Evolutionary conservation across 2,797 vertebrate species (phyloP).

Genomic region (Delichon dasypus): DNA sequence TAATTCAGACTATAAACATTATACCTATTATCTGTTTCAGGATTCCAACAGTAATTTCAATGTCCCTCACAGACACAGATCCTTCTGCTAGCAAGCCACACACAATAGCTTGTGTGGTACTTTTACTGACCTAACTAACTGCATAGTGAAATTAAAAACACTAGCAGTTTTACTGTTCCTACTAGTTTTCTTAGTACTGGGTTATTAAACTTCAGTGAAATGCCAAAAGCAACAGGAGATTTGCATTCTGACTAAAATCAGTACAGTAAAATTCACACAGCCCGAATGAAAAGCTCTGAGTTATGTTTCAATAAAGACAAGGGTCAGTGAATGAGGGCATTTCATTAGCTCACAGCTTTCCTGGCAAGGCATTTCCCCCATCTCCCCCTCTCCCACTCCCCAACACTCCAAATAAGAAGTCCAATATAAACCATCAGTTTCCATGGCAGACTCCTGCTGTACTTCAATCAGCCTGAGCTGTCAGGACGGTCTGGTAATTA

Average conservation of each 20-base stretch:
- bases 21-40: not conserved
- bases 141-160: not conserved
- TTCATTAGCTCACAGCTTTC: not conserved
- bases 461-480: conserved; percentile 29
- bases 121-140: not conserved
- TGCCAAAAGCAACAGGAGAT: not conserved
- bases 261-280: not conserved
- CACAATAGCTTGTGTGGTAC: fast-evolving
- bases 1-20: not conserved
- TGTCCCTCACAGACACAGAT: not conserved
- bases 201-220: not conserved
- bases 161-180: not conserved
- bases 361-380: not conserved
- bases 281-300: not conserved
- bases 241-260: not conserved
- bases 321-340: not conserved
- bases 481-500: not conserved
- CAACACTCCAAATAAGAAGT: not conserved
- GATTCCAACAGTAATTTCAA: not conserved
- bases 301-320: not conserved
- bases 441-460: conserved; percentile 1
- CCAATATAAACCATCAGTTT: not conserved
- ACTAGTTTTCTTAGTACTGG: not conserved
- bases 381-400: fast-evolving
- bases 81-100: not conserved